phyloP scores from a whole-genome alignment of 1,140 invertebrate genomes.

The Drosophila albomicans region DNA sequence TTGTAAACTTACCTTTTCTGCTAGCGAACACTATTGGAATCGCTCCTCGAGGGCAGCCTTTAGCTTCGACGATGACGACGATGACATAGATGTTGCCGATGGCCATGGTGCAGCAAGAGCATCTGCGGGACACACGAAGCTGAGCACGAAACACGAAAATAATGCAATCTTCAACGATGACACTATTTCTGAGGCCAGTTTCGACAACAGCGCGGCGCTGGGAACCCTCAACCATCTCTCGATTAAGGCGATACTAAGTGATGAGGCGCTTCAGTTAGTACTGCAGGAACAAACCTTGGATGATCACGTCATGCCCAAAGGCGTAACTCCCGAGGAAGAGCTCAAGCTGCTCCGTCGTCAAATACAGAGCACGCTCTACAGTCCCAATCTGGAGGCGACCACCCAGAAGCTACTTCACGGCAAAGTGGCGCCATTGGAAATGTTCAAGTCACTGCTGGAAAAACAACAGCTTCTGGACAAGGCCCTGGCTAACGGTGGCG shows the following conservation, averaged over 20 bases:
- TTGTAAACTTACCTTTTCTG: background rate
- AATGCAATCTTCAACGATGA: slow-evolving; percentile 78
- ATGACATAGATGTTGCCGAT: slow-evolving; percentile 46
- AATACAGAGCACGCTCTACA: slow-evolving; percentile 76
- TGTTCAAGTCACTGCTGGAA: slow-evolving; percentile 86
- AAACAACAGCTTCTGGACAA: slow-evolving; percentile 87
- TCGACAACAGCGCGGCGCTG: slow-evolving; percentile 61
- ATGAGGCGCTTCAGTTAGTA: slow-evolving; percentile 70
- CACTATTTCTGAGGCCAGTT: slow-evolving; percentile 76
- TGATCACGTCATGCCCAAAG: slow-evolving; percentile 71
- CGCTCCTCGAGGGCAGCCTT: slow-evolving; percentile 76
- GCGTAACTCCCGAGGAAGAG: slow-evolving; percentile 73
- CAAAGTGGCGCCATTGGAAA: slow-evolving; percentile 85
- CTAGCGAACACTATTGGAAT: slow-evolving; percentile 81
- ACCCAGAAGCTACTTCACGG: slow-evolving; percentile 86
- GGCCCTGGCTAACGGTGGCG: slow-evolving; percentile 86
- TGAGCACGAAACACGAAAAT: slow-evolving; percentile 40
- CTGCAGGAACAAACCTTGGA: slow-evolving; percentile 73
- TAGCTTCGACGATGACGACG: slow-evolving; percentile 81
- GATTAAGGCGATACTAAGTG: slow-evolving; percentile 72
- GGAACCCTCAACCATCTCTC: slow-evolving; percentile 61
- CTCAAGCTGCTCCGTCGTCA: slow-evolving; percentile 71
- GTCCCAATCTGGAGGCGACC: slow-evolving; percentile 78
- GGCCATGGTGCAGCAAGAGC: slow-evolving; percentile 3
- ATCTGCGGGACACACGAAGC: slow-evolving; percentile 6